Percentiles rank a stretch among this genome's conserved stretches.
Conservation (phyloP, 2,797 vertebrate genomes). For the Gallinago nigripennis region DNA sequence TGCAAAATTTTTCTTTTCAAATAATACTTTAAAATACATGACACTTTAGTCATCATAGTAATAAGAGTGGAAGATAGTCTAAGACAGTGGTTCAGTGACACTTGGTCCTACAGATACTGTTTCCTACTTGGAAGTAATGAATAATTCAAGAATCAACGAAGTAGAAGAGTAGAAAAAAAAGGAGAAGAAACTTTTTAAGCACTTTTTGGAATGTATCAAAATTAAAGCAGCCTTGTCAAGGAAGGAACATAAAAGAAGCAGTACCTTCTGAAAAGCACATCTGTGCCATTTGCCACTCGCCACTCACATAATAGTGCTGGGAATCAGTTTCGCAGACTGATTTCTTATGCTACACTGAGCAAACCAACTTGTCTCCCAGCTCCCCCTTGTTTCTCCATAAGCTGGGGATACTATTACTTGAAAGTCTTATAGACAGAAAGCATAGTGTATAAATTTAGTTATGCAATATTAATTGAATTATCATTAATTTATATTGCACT, state of each 20-base stretch:
- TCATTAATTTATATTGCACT: conserved; percentile 9
- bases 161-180: not conserved
- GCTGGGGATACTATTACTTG: not conserved
- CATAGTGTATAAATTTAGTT: not conserved
- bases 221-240: not conserved
- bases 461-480: conserved; percentile 1
- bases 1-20: not conserved
- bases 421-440: not conserved
- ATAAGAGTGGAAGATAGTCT: not conserved
- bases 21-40: not conserved
- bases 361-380: not conserved
- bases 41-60: not conserved
- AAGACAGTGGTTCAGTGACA: not conserved
- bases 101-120: not conserved
- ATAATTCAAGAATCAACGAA: not conserved
- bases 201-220: not conserved
- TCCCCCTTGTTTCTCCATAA: not conserved
- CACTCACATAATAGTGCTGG: not conserved
- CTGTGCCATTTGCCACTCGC: not conserved
- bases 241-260: not conserved
- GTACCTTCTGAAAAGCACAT: not conserved
- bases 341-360: not conserved
- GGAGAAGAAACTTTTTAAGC: not conserved
- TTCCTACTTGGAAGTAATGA: not conserved
- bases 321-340: not conserved